These are phyloP conservation scores for Zhuqinia jingwanae DNA, from an alignment of 2,888 invertebrate species.

Conservation along the genomic window DNA sequence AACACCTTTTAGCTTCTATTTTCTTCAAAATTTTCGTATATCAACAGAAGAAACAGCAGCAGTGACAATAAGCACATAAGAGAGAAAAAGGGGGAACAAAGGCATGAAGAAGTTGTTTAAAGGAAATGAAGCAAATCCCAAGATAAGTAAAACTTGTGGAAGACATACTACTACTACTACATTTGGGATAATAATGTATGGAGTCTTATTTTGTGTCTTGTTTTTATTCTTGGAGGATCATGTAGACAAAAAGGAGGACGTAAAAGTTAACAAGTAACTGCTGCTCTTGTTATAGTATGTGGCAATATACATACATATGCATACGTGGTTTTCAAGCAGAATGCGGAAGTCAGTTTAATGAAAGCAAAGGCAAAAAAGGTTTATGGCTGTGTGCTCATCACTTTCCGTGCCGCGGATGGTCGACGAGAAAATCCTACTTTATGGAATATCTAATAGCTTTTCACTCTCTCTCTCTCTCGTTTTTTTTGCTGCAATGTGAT, in stretches of 20 bases:
- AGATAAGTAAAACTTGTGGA: conserved; percentile 40
- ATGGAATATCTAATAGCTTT: neutral
- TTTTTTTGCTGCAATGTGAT: no score
- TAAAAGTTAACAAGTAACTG: conserved; percentile 11
- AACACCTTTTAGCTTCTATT: conserved; percentile 28
- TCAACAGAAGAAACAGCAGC: neutral
- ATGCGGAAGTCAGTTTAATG: neutral
- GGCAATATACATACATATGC: neutral
- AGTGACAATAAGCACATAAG: conserved; percentile 5
- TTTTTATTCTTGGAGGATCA: neutral
- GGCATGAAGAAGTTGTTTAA: conserved; percentile 60
- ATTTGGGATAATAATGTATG: no score
- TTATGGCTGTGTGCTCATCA: neutral
- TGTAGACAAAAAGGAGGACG: neutral
- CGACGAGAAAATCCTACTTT: neutral
- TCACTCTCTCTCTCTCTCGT: no score
- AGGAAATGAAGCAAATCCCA: conserved; percentile 66
- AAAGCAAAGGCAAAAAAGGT: neutral
- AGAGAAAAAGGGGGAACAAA: conserved; percentile 10
- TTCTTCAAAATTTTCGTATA: conserved; percentile 8
- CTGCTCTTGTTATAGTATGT: neutral
- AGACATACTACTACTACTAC: neutral
- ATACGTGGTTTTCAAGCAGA: no score
- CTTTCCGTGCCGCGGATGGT: neutral
- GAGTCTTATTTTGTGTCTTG: neutral